Evolutionary conservation across 2,888 invertebrate species (phyloP).

Genomic region (Torymus auratus): DNA sequence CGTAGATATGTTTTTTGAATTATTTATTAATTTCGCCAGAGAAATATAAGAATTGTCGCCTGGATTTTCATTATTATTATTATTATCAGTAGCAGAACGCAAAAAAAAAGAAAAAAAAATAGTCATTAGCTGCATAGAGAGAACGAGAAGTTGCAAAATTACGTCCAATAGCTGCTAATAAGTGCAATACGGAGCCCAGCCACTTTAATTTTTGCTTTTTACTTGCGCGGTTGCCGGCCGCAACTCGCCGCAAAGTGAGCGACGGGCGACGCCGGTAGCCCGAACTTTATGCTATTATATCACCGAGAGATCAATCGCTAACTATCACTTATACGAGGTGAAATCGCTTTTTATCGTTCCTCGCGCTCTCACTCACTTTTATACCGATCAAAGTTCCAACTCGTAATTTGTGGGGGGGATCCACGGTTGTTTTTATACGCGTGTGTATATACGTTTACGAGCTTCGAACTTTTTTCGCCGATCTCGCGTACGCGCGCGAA

Average conservation of each 20-base stretch:
- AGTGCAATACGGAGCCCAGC: slow-evolving; percentile 57
- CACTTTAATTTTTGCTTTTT: slow-evolving; percentile 56
- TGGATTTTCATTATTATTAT: slow-evolving; percentile 48
- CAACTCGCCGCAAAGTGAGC: background rate
- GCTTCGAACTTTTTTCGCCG: slow-evolving; percentile 25
- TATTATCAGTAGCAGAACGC: slow-evolving; percentile 19
- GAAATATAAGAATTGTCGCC: background rate
- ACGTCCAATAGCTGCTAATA: slow-evolving; percentile 56
- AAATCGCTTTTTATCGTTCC: background rate
- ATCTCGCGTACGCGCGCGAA: too few relatives aligned
- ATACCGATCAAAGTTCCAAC: slow-evolving; percentile 29
- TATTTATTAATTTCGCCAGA: background rate
- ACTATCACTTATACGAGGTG: background rate
- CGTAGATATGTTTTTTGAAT: slow-evolving; percentile 8
- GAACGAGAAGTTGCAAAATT: slow-evolving; percentile 40
- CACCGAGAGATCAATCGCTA: background rate
- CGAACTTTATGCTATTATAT: background rate
- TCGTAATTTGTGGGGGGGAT: background rate
- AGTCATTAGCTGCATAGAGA: too few relatives aligned
- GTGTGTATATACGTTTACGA: too few relatives aligned
- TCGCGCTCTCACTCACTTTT: background rate
- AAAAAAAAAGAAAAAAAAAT: slow-evolving; percentile 33
- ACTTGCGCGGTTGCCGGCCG: slow-evolving; percentile 30
- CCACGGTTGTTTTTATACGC: background rate
- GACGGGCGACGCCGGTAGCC: slow-evolving; percentile 1